Percentiles rank a stretch among this genome's conserved stretches.
These are phyloP conservation scores for Brachyptera putata DNA, from an alignment of 2,888 invertebrate species.

Conservation along the genomic window DNA sequence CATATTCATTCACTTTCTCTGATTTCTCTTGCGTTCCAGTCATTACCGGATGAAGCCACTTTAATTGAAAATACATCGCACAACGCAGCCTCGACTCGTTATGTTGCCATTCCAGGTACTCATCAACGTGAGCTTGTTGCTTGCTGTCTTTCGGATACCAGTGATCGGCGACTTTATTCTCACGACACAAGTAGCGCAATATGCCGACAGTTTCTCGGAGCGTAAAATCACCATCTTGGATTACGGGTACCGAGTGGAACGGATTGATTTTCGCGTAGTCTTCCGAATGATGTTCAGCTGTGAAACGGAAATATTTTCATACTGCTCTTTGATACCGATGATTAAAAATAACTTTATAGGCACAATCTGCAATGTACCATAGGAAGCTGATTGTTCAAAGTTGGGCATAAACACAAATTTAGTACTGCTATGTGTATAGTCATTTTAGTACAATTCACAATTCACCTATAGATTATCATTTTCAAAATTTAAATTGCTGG, in stretches of 20 bases:
- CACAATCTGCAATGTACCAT: too few relatives aligned
- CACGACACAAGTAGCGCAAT: slow-evolving; percentile 47
- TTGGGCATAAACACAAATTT: too few relatives aligned
- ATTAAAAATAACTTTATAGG: too few relatives aligned
- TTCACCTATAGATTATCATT: too few relatives aligned
- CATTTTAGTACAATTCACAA: too few relatives aligned
- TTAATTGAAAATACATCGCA: slow-evolving; percentile 46
- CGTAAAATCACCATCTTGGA: slow-evolving; percentile 62
- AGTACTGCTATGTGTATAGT: too few relatives aligned
- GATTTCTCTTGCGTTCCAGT: too few relatives aligned
- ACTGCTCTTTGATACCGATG: too few relatives aligned
- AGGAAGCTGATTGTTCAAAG: too few relatives aligned
- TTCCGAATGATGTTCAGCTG: slow-evolving; percentile 58
- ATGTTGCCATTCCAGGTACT: slow-evolving; percentile 54
- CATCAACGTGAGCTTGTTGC: slow-evolving; percentile 48
- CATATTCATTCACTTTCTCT: slow-evolving; percentile 35
- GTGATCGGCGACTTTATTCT: slow-evolving; percentile 45
- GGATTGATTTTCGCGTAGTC: slow-evolving; percentile 58
- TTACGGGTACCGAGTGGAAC: slow-evolving; percentile 61
- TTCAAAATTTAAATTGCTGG: too few relatives aligned
- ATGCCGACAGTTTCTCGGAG: slow-evolving; percentile 59
- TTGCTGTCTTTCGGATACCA: slow-evolving; percentile 51
- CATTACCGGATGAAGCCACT: slow-evolving; percentile 38
- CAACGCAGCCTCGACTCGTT: slow-evolving; percentile 45
- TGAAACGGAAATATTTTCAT: too few relatives aligned